Percentiles rank a stretch among this genome's conserved stretches.
phyloP scores from a whole-genome alignment of 2,888 invertebrate genomes.

The Euplagia quadripunctaria region DNA sequence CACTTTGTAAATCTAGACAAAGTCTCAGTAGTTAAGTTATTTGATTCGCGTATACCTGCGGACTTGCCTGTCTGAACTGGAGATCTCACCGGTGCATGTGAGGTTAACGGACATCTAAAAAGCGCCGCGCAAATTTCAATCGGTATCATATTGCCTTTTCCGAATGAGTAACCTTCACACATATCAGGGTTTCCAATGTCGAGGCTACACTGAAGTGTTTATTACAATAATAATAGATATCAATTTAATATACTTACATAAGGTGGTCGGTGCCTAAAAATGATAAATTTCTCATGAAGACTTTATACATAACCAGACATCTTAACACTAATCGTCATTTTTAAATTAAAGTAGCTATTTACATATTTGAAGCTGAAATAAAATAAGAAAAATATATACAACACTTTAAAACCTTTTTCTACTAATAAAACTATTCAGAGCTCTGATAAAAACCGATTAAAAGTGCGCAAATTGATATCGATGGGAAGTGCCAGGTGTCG shows the following conservation, averaged over 20 bases:
- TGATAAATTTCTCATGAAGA: not conserved
- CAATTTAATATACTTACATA: too few species aligned
- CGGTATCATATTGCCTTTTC: slow-evolving; percentile 23
- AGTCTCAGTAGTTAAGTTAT: slow-evolving; percentile 55
- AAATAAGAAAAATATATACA: not conserved
- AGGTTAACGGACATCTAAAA: slow-evolving; percentile 27
- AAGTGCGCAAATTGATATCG: slow-evolving; percentile 76
- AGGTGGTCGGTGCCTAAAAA: not conserved
- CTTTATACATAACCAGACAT: not conserved
- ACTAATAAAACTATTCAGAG: slow-evolving; percentile 57
- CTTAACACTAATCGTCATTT: not conserved
- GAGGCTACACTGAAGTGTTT: not conserved
- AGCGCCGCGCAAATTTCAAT: slow-evolving; percentile 17
- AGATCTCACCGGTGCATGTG: slow-evolving; percentile 27
- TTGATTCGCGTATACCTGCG: slow-evolving; percentile 42
- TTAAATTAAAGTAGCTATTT: not conserved
- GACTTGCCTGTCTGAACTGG: slow-evolving; percentile 21
- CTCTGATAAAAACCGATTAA: slow-evolving; percentile 73
- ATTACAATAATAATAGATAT: too few species aligned
- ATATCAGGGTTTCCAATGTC: slow-evolving; percentile 5
- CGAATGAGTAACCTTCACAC: slow-evolving; percentile 27
- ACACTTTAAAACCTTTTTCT: not conserved
- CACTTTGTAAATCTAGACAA: slow-evolving; percentile 64
- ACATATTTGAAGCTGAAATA: not conserved
- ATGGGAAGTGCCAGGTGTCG: slow-evolving; percentile 77